These are phyloP conservation scores for Drosophila tropicalis DNA, from an alignment of 1,140 invertebrate genomes.

Conservation along the genomic window DNA sequence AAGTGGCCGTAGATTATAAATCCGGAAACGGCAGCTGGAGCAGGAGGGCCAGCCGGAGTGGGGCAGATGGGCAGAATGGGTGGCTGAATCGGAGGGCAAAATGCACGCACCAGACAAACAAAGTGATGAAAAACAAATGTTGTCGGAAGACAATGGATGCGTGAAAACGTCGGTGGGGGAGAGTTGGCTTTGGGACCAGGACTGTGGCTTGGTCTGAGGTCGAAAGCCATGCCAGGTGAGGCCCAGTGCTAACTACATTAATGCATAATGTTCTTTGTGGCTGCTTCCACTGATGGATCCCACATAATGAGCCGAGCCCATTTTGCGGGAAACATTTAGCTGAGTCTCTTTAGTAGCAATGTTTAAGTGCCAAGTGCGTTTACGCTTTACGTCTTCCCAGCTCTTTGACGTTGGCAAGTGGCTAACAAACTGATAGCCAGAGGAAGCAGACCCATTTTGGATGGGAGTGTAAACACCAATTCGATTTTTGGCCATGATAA, in stretches of 20 bases:
- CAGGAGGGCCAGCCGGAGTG: conserved; percentile 10
- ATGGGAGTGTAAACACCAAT: neutral
- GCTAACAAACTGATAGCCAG: neutral
- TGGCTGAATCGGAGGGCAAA: conserved; percentile 32
- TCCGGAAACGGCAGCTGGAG: conserved; percentile 23
- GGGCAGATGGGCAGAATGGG: neutral
- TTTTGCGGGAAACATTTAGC: conserved; percentile 48
- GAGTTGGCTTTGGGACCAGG: neutral
- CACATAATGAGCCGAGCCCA: conserved; percentile 62
- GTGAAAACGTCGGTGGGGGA: conserved; percentile 57
- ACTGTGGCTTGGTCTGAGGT: neutral
- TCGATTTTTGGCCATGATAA: neutral
- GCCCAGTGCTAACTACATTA: conserved; percentile 74
- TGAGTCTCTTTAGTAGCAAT: conserved; percentile 41
- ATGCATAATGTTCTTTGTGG: conserved; percentile 51
- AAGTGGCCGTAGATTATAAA: conserved; percentile 64
- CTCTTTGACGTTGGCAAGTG: conserved; percentile 38
- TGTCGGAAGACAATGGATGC: conserved; percentile 72
- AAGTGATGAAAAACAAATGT: conserved; percentile 81
- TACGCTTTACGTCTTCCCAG: conserved; percentile 46
- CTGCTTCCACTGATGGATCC: conserved; percentile 33
- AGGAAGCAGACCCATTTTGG: neutral
- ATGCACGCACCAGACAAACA: conserved; percentile 64
- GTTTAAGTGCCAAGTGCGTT: conserved; percentile 70
- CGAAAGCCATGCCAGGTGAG: conserved; percentile 41